Evolutionary conservation across 2,888 invertebrate genomes (phyloP), one percentile per base, ranked within the genome.

Genomic region (Uropetala carovei): DNA sequence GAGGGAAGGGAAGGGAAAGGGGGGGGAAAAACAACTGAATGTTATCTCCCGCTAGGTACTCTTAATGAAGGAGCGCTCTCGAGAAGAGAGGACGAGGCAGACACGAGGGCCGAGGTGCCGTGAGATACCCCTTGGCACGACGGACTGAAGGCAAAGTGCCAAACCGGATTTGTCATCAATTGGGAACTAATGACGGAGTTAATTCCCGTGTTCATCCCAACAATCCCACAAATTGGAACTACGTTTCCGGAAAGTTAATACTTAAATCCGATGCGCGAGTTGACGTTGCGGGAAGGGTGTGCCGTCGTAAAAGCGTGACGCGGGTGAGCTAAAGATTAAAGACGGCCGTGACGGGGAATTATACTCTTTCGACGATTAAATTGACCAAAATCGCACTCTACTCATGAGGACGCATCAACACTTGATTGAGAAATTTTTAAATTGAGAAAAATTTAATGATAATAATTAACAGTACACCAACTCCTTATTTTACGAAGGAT

Each of bases 151-250:
- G 75, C 75, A 75, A 75, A 75, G 75, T 75, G 75, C 75, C 75
- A 75, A 75, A 75, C 75, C 27, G 75, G 75, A 75, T 75, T 75
- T 75, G 75, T 75, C 75, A 75, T 75, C 75, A 75, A 75, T 75
- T 75, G 75, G 75, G 27, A 75, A 13, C 75, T 75, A 75, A 75
- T 75, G 75, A 27, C 75, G 22, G 22, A 75, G 75, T 75, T 75
- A 75, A 75, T 75, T n/a, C 22, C 7, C n/a, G n/a, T 27, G 13
- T 22, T 75, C 75, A 14, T 27, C 75, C 64, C 75, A 10, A 75
- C 75, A 75, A 75, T 75, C 75, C 27, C 75, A 11, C 75, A 75
- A 75, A 75, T 75, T 75, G 75, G 27, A 75, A 27, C 75, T 22
- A 4, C 75, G 27, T 27, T 75, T 75, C 22, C 22, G 75, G 75